Evolutionary conservation across 2,888 invertebrate species (phyloP).

Genomic region (Diabrotica balteata): DNA sequence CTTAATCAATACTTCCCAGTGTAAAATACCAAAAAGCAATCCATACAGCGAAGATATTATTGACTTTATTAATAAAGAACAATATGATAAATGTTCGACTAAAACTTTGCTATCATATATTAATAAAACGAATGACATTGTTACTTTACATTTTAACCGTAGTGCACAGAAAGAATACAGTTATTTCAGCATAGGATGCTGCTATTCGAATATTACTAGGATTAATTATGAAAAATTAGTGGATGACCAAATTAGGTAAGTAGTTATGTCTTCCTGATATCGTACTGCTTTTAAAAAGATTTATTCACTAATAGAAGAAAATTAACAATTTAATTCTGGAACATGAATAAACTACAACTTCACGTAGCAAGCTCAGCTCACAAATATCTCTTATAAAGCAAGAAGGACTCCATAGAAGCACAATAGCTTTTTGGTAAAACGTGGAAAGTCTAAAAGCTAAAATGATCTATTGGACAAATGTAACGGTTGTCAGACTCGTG

Average conservation of each 20-base stretch:
- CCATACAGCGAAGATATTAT: conserved; percentile 48
- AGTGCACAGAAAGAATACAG: conserved; percentile 44
- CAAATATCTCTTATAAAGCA: too few species aligned
- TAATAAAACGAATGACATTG: conserved; percentile 36
- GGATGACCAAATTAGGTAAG: conserved; percentile 45
- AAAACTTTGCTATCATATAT: conserved; percentile 46
- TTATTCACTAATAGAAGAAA: too few species aligned
- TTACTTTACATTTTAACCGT: conserved; percentile 42
- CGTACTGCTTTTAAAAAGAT: too few species aligned
- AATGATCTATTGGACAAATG: too few species aligned
- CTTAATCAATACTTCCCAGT: conserved; percentile 46
- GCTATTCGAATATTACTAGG: conserved; percentile 54
- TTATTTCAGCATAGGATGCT: conserved; percentile 42
- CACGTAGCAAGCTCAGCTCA: too few species aligned
- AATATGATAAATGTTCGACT: conserved; percentile 44
- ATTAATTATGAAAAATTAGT: conserved; percentile 36
- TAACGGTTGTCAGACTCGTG: too few species aligned
- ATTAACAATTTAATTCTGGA: too few species aligned
- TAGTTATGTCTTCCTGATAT: conserved; percentile 4
- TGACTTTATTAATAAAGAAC: conserved; percentile 41
- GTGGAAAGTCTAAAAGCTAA: too few species aligned
- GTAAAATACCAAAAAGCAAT: conserved; percentile 48
- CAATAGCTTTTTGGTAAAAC: too few species aligned
- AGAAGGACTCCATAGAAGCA: too few species aligned
- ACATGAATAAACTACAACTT: too few species aligned